Conservation (phyloP, 92 coral and sea anemone species). For the Siderastrea siderea region DNA sequence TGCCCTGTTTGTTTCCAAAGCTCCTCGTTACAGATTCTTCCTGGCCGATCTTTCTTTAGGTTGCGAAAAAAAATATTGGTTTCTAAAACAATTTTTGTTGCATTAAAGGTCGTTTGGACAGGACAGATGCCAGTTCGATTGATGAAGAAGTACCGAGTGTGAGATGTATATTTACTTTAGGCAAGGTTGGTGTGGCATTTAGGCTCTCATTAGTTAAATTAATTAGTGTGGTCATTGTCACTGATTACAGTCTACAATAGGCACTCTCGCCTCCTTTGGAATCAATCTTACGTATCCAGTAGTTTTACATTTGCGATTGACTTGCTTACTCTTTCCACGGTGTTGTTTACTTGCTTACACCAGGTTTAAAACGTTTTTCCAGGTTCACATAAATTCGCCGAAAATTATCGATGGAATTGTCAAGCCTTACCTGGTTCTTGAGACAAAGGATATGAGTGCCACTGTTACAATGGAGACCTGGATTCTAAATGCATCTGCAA, state of each 20-base stretch:
- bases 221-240: no score
- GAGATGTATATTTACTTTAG: slow-evolving; percentile 55
- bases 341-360: neutral
- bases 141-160: slow-evolving; percentile 40
- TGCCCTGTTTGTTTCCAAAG: no score
- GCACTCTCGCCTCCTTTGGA: no score
- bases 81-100: neutral
- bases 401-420: slow-evolving; percentile 58
- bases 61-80: neutral
- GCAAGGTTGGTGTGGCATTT: slow-evolving; percentile 53
- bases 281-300: no score
- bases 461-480: slow-evolving; percentile 75
- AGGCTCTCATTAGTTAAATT: no score
- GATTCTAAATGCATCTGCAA: slow-evolving; percentile 78
- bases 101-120: slow-evolving; percentile 18
- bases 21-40: no score
- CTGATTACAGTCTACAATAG: no score
- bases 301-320: no score
- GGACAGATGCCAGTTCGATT: slow-evolving; percentile 27
- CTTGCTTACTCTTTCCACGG: neutral
- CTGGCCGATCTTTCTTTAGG: no score
- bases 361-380: neutral
- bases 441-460: slow-evolving; percentile 71
- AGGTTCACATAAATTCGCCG: slow-evolving; percentile 83
- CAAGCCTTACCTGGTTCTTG: slow-evolving; percentile 83